Percentiles rank a stretch among this genome's conserved stretches.
phyloP scores from a whole-genome alignment of 2,888 invertebrate genomes.

The Crossocerus cetratus region DNA sequence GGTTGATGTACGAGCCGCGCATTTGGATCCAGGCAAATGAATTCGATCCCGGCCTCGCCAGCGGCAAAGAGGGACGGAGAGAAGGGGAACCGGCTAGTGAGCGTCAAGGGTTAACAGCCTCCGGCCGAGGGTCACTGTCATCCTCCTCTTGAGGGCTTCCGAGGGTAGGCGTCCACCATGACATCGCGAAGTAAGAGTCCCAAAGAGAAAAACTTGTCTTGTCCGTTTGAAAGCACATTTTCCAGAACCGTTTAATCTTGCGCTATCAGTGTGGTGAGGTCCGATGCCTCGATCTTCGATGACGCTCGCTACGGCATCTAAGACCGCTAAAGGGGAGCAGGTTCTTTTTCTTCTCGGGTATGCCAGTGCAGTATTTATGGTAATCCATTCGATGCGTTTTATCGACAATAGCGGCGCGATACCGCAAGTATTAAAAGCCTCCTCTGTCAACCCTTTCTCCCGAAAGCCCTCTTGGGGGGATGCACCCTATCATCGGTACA shows the following conservation, averaged over 20 bases:
- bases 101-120: slow-evolving; percentile 21
- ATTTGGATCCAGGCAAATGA: slow-evolving; percentile 61
- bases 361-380: slow-evolving; percentile 61
- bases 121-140: slow-evolving; percentile 19
- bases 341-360: too few species aligned
- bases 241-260: too few species aligned
- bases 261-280: too few species aligned
- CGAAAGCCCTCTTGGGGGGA: slow-evolving; percentile 58
- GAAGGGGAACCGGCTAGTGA: slow-evolving; percentile 5
- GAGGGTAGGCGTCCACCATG: background rate
- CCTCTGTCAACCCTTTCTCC: slow-evolving; percentile 73
- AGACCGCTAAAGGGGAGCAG: too few species aligned
- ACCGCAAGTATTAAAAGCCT: slow-evolving; percentile 74
- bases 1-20: slow-evolving; percentile 69
- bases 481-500: slow-evolving; percentile 74
- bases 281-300: too few species aligned
- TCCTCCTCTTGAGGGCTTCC: background rate
- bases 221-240: slow-evolving; percentile 10
- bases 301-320: too few species aligned
- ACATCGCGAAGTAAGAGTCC: too few species aligned
- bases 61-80: slow-evolving; percentile 27
- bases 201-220: background rate
- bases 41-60: slow-evolving; percentile 61
- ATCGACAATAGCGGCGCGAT: slow-evolving; percentile 68
- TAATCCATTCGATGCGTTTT: slow-evolving; percentile 72